phyloP scores from a whole-genome alignment of 2,888 invertebrate species.

The Caenorhabditis zanzibari region DNA sequence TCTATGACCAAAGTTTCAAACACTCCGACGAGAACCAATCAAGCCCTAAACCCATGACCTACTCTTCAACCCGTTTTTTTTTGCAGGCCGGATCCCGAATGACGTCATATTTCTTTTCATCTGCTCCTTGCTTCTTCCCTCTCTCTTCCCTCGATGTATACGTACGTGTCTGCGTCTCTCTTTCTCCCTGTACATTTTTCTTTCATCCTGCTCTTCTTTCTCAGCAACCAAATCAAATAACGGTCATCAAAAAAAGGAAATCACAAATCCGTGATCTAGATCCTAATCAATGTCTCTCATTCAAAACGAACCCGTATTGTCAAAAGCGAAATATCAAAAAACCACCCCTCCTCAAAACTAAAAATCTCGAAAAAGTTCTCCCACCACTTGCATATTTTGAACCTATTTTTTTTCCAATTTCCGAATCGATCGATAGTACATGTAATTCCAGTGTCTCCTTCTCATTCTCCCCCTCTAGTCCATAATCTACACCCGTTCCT shows the following conservation, averaged over 20 bases:
- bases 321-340: slow-evolving; percentile 35
- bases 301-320: slow-evolving; percentile 21
- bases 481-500: slow-evolving; percentile 33
- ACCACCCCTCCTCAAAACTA: slow-evolving; percentile 12
- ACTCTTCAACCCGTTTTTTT: slow-evolving; percentile 1
- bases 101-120: slow-evolving; percentile 46
- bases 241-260: slow-evolving; percentile 39
- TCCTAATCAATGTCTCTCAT: slow-evolving; percentile 19
- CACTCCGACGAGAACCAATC: slow-evolving; percentile 5
- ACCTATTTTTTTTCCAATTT: slow-evolving; percentile 4
- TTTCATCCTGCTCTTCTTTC: slow-evolving; percentile 29
- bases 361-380: slow-evolving; percentile 34
- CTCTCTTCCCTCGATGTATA: slow-evolving; percentile 21
- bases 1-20: slow-evolving; percentile 12
- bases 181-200: slow-evolving; percentile 47
- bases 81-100: slow-evolving; percentile 63
- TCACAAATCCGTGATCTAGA: slow-evolving; percentile 8
- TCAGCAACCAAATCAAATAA: slow-evolving; percentile 59
- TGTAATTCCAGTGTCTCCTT: slow-evolving; percentile 53
- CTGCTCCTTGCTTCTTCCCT: slow-evolving; percentile 5
- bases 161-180: slow-evolving; percentile 62
- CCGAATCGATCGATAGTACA: slow-evolving; percentile 62
- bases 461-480: slow-evolving; percentile 24
- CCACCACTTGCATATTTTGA: slow-evolving; percentile 26
- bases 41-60: slow-evolving; percentile 9